Evolutionary conservation across 2,888 invertebrate species (phyloP), one percentile per base, ranked within the genome.

Genomic region (Phoenoteleia sp.): DNA sequence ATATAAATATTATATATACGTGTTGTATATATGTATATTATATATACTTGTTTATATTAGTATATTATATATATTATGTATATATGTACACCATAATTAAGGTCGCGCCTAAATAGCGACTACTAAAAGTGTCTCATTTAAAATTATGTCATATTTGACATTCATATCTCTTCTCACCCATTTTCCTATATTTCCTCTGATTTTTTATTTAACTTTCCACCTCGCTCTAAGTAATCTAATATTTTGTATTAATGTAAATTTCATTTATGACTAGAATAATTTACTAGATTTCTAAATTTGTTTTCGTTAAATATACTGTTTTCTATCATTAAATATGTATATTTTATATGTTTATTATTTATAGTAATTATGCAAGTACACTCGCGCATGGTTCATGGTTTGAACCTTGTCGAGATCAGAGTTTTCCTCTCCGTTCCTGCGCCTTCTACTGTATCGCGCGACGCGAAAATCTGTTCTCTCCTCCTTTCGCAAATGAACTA

Each of bases 361-460:
- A 83, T 87, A 87, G 89, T 91, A 91, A 89, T 91, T 94, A 94
- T 93, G 92, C 94, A 94, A 94, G 93, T 94, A 94, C 89, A 96
- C 96, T n/a, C n/a, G n/a, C n/a, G n/a, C n/a, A n/a, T n/a, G 96
- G 96, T 95, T 86, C 62, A 42, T 52, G 19, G 13, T 54, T 49
- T 11, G 69, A 83, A 81, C 79, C 95, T 94, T 94, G 94, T 94
- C 95, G 95, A 95, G 92, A 95, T 94, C 90, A 91, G 91, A 90
- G 89, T 90, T 91, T 88, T 90, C 88, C 87, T 90, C 91, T 88
- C 89, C 90, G 90, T 88, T 90, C 87, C 89, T 88, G 87, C 89
- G 88, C 90, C 85, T 89, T 81, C 86, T 87, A 88, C 85, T 80
- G 76, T 76, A 84, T 71, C 58, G 58, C 79, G 79, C 71, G 39